phyloP scores from a whole-genome alignment of 2,113 vertebrate genomes.

The Podarcis raffonei region DNA sequence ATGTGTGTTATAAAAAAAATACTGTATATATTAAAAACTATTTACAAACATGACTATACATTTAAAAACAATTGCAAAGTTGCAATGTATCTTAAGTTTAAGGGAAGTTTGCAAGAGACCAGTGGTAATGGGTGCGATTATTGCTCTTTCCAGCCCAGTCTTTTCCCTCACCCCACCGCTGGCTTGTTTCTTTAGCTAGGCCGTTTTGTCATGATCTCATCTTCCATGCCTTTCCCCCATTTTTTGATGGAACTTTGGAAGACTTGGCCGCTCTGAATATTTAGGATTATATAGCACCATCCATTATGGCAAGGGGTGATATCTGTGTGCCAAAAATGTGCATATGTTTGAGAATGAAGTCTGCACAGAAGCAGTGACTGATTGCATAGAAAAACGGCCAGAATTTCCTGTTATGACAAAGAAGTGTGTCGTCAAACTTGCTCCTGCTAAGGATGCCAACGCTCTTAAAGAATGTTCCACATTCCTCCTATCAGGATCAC shows the following conservation, averaged over 20 bases:
- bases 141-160: too few species aligned
- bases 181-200: neutral
- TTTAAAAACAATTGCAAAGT: neutral
- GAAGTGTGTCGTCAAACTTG: neutral
- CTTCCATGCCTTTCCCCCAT: neutral
- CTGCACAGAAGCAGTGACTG: neutral
- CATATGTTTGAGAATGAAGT: neutral
- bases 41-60: neutral
- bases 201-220: conserved; percentile 10
- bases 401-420: neutral
- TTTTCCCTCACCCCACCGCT: too few species aligned
- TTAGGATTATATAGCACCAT: neutral
- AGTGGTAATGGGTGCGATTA: neutral
- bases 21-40: too few species aligned
- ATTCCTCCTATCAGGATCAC: neutral
- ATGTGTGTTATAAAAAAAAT: neutral
- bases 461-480: accelerated
- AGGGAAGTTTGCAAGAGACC: neutral
- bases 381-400: accelerated
- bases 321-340: neutral
- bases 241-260: neutral
- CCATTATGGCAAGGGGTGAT: neutral
- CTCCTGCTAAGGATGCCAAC: accelerated
- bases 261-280: neutral
- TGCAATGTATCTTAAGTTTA: neutral